phyloP scores from a whole-genome alignment of 2,113 vertebrate genomes.

The Aphyosemion australe region DNA sequence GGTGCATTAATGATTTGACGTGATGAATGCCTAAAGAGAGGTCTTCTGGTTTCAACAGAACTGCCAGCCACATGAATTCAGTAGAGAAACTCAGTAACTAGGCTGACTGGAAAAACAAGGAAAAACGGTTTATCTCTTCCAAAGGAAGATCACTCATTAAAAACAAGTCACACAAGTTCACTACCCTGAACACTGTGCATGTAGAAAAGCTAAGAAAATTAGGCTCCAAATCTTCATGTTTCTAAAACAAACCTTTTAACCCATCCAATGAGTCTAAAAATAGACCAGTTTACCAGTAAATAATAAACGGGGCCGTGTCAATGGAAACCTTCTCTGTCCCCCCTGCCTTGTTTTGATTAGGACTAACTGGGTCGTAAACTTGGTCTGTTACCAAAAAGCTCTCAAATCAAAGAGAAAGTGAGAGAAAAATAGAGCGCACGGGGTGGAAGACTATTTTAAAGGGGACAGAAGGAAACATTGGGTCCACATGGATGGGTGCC shows the following conservation, averaged over 20 bases:
- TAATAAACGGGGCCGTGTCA: slow-evolving; percentile 45
- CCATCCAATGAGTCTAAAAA: slow-evolving; percentile 40
- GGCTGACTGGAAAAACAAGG: slow-evolving; percentile 25
- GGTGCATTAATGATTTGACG: slow-evolving; percentile 4
- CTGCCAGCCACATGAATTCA: neutral
- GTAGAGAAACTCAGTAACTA: neutral
- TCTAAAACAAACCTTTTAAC: slow-evolving; percentile 31
- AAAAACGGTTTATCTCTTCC: slow-evolving; percentile 18
- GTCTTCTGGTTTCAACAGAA: slow-evolving; percentile 20
- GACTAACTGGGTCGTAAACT: slow-evolving; percentile 71
- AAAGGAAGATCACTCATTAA: slow-evolving; percentile 21
- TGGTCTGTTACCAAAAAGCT: slow-evolving; percentile 60
- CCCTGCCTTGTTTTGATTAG: slow-evolving; percentile 72
- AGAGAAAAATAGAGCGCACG: slow-evolving; percentile 20
- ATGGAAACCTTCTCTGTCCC: slow-evolving; percentile 49
- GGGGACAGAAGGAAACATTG: slow-evolving; percentile 43
- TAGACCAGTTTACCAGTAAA: slow-evolving; percentile 54
- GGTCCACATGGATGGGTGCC: slow-evolving; percentile 60
- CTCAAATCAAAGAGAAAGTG: slow-evolving; percentile 44
- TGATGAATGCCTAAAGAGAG: neutral
- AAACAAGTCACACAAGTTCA: slow-evolving; percentile 16
- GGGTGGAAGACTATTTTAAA: slow-evolving; percentile 40
- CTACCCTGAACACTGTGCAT: slow-evolving; percentile 26
- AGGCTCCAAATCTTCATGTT: slow-evolving; percentile 18
- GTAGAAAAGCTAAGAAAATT: slow-evolving; percentile 2